Evolutionary conservation across 2,797 vertebrate species (phyloP), one percentile per base, ranked within the genome.

Genomic region (Percopsis omiscomaycus): DNA sequence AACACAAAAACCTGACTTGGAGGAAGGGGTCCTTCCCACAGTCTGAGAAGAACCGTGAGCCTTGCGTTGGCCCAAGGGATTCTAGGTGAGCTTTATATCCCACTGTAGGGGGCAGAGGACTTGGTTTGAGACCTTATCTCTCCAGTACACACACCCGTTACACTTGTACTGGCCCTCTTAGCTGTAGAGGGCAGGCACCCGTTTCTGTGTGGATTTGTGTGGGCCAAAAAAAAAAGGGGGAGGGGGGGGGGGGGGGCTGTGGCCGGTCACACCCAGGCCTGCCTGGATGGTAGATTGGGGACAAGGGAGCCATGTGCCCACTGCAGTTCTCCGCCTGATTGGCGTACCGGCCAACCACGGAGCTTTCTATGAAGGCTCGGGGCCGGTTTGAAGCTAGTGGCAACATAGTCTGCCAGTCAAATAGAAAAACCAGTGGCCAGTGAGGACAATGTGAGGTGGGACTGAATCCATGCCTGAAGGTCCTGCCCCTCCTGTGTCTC

Each of bases 231-330:
- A 54, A 54, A 5, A 16, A 16, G 47, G 27, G 6, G 27, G 13
- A 28, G 47, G 46, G 44, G 57, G 12, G 59, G 60, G 52, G 10
- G 56, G 50, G 80, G 82, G 86, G 68, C 86, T 88, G 85, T 83
- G 89, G 90, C 86, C 86, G 81, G 83, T 89, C 90, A 93, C 92
- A 93, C 93, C 94, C 94, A 96, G 96, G 93, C 95, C 95, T 91
- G 96, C 96, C 95, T 94, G 94, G 95, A 95, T 93, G 84, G 80
- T 80, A 64, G 78, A 75, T 62, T 16, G 55, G n/a, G 55, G 70
- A 76, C 53, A 64, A 71, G 42, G 63, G 57, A 49, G 60, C 47
- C 45, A 60, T 68, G 61, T 55, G 76, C 64, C 87, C 85, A 88
- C 89, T 92, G 89, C 92, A 89, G 92, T 90, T 91, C 81, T 78